Percentiles rank a stretch among this genome's conserved stretches.
Conservation (phyloP, 1,140 invertebrate genomes). For the Batillaria attramentaria region DNA sequence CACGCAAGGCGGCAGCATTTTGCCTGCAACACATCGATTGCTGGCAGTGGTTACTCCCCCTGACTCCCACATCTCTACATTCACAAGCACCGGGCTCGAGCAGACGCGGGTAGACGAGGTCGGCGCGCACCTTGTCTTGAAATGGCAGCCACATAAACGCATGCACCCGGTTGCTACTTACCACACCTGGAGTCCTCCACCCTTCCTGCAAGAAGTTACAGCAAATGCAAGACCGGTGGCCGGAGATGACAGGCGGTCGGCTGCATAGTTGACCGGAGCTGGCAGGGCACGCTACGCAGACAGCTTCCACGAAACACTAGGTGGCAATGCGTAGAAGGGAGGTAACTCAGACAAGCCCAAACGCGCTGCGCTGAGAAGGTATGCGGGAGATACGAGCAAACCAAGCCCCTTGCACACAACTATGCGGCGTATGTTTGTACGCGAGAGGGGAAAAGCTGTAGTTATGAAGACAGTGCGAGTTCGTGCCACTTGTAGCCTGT, state of each 20-base stretch:
- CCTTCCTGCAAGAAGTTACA: conserved; percentile 9
- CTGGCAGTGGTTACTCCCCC: conserved; percentile 32
- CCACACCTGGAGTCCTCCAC: conserved; percentile 15
- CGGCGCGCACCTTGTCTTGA: not conserved
- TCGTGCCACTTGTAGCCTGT: too few species aligned
- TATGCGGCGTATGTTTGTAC: conserved; percentile 26
- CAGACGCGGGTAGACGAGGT: conserved; percentile 4
- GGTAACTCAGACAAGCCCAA: conserved; percentile 32
- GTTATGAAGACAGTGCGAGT: too few species aligned
- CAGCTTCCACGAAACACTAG: conserved; percentile 29
- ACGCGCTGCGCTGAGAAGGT: not conserved
- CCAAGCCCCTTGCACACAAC: conserved; percentile 5
- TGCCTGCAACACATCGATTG: conserved; percentile 22
- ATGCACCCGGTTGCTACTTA: conserved; percentile 20
- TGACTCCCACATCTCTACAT: conserved; percentile 16
- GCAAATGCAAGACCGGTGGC: conserved; percentile 1
- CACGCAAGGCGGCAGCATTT: conserved; percentile 19
- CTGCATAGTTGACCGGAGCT: conserved; percentile 22
- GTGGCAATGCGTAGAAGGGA: conserved; percentile 32
- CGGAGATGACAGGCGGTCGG: conserved; percentile 17
- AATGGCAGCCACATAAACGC: not conserved
- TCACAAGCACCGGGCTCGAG: conserved; percentile 28
- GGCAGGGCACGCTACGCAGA: conserved; percentile 19
- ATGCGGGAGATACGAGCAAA: not conserved
- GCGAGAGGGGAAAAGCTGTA: too few species aligned